Evolutionary conservation across 2,797 vertebrate species (phyloP).

Genomic region (Cyclura pinguis): DNA sequence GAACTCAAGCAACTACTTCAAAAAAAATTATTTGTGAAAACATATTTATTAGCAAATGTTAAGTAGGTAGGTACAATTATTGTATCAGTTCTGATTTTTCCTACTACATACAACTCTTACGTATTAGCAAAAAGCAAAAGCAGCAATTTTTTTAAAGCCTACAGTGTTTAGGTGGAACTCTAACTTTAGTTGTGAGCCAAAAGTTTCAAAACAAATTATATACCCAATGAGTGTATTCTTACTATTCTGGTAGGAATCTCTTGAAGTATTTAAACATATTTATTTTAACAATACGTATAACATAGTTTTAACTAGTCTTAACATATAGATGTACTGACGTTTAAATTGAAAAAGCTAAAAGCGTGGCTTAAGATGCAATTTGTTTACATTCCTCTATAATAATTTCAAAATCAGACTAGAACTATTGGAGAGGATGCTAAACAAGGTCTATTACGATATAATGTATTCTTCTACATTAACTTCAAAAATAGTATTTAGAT

Average conservation of each 20-base stretch:
- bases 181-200: slow-evolving; percentile 13
- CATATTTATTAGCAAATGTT: slow-evolving; percentile 67
- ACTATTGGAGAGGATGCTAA: slow-evolving; percentile 33
- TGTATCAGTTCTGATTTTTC: slow-evolving; percentile 66
- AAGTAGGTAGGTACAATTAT: slow-evolving; percentile 69
- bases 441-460: slow-evolving; percentile 7
- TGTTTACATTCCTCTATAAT: slow-evolving; percentile 28
- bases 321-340: background rate
- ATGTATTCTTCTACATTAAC: background rate
- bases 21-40: slow-evolving; percentile 59
- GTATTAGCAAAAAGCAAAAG: slow-evolving; percentile 39
- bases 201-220: slow-evolving; percentile 17
- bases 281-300: background rate
- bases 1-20: slow-evolving; percentile 61
- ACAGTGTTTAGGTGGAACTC: slow-evolving; percentile 20
- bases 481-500: slow-evolving; percentile 43
- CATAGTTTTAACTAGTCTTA: slow-evolving; percentile 17
- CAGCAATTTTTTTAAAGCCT: slow-evolving; percentile 62
- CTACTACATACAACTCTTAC: slow-evolving; percentile 69
- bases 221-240: background rate
- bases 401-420: slow-evolving; percentile 42
- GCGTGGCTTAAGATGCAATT: background rate
- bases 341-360: slow-evolving; percentile 3
- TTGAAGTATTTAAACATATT: slow-evolving; percentile 1
- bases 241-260: slow-evolving; percentile 8